Evolutionary conservation across 2,797 vertebrate genomes (phyloP), one percentile per base, ranked within the genome.

Genomic region (Danio tinwini): DNA sequence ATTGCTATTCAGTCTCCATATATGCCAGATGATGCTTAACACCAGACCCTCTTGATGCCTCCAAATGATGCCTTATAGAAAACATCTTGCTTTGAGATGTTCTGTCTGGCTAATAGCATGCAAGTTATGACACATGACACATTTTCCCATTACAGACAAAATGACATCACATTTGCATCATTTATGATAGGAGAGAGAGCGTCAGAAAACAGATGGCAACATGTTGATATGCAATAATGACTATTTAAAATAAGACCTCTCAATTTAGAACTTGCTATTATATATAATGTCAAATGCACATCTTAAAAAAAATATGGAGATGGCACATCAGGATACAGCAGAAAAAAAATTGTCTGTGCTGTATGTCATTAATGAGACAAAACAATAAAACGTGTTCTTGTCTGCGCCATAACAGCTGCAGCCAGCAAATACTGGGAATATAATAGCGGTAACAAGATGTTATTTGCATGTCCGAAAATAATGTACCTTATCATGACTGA

Each of bases 381-480:
- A 72, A 42, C 1, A 2, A 40, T 79, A 72, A 72, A 79, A 47
- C 68, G n/a, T 71, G 77, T 16, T n/a, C 58, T 44, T 2, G 7
- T 39, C 49, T 52, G 19, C 62, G 37, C 40, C 17, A 53, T 17
- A 64, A 55, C 49, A 53, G 58, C 49, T 44, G 21, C 14, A 44
- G 45, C 19, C 55, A 42, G 49, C 55, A 61, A 29, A 70, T 52
- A 16, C 37, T 42, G 14, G 39, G 58, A 71, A 79, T 55, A 52
- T 64, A 71, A 64, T 62, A 14, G 39, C 39, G 2, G 59, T 79
- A 72, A 79, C 68, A 72, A 79, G 77, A 79, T 79, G 49, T 19
- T 79, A 79, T 79, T 79, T 79, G 59, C 77, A 79, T 79, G 56
- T 72, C 56, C 14, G 5, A 47, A 79, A 79, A 79, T 64, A 79